These are phyloP conservation scores for Anarrhichthys ocellatus DNA, from an alignment of 2,113 vertebrate genomes.

Conservation along the genomic window DNA sequence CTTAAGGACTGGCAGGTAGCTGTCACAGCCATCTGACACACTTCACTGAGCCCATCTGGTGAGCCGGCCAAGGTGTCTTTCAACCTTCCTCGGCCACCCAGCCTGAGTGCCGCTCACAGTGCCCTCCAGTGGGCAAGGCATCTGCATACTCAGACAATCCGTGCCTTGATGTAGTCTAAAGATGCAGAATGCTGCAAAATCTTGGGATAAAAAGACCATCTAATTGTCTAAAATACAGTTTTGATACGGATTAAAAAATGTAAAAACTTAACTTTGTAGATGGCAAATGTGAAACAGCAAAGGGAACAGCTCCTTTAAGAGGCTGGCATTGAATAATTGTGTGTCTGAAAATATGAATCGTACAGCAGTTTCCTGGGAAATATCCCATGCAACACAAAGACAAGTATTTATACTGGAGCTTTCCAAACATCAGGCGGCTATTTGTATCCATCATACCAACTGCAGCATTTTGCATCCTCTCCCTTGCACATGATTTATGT, in stretches of 20 bases:
- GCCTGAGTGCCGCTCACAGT: conserved; percentile 37
- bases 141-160: background rate
- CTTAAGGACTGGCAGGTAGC: conserved; percentile 73
- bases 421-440: conserved; percentile 58
- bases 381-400: conserved; percentile 38
- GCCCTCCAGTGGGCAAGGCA: conserved; percentile 62
- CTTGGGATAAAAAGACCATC: background rate
- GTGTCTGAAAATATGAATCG: conserved; percentile 36
- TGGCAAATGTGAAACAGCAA: background rate
- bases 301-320: background rate
- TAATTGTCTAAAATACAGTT: background rate
- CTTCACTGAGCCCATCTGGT: conserved; percentile 70
- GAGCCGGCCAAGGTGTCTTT: conserved; percentile 58
- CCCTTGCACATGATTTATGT: conserved; percentile 74
- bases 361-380: conserved; percentile 2
- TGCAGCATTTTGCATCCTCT: conserved; percentile 61
- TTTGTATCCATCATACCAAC: conserved; percentile 73
- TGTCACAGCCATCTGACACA: conserved; percentile 64
- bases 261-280: background rate
- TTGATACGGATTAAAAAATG: background rate
- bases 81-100: conserved; percentile 21
- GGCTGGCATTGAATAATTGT: conserved; percentile 5
- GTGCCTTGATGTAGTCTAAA: background rate
- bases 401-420: conserved; percentile 71
- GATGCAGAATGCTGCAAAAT: background rate